These are phyloP conservation scores for Linnaemya tessellans DNA, from an alignment of 2,888 invertebrate genomes.

Conservation along the genomic window DNA sequence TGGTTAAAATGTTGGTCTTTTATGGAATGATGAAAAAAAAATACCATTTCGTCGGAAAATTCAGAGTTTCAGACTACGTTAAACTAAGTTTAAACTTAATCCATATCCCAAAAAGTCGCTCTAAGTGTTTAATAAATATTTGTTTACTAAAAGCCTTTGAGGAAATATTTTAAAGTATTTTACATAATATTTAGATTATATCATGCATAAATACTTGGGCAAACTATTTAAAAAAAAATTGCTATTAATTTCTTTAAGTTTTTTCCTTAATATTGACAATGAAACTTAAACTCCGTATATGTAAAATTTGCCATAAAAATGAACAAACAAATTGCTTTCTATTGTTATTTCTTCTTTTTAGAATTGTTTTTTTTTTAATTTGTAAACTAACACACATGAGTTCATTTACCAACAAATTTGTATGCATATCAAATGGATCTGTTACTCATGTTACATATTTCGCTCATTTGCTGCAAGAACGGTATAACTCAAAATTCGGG, in stretches of 20 bases:
- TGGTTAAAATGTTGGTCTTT: too few species aligned
- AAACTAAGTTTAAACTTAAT: too few species aligned
- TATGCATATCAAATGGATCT: not conserved
- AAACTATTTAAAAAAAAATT: not conserved
- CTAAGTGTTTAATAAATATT: not conserved
- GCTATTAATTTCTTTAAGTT: not conserved
- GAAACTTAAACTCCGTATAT: conserved; percentile 25
- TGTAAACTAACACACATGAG: conserved; percentile 16
- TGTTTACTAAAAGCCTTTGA: not conserved
- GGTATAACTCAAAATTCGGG: too few species aligned
- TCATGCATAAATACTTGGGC: conserved; percentile 7
- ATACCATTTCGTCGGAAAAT: too few species aligned
- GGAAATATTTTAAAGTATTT: not conserved
- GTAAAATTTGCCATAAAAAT: conserved; percentile 1
- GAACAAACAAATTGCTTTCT: conserved; percentile 19
- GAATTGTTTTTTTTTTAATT: conserved; percentile 19
- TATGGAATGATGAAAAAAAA: too few species aligned
- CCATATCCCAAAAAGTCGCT: too few species aligned
- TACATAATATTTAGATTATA: not conserved
- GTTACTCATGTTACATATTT: conserved; percentile 3
- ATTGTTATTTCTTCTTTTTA: conserved; percentile 1
- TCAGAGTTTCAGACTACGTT: too few species aligned
- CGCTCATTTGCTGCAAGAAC: too few species aligned
- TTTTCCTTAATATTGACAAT: conserved; percentile 22
- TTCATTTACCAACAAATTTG: not conserved